Base-by-base conservation (phyloP, 2,888 invertebrate genomes). In the Drosophila falleni region DNA sequence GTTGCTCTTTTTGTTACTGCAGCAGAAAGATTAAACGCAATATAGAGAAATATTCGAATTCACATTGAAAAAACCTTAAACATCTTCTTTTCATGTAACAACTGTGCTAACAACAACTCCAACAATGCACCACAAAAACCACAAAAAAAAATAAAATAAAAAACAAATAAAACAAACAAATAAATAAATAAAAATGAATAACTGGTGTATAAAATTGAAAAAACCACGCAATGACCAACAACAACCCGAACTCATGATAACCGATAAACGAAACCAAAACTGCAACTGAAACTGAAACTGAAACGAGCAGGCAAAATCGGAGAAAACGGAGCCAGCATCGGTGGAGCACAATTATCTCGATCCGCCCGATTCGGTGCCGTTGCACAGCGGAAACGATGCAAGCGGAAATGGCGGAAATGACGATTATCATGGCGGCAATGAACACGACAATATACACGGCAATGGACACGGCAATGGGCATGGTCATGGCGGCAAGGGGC, bases 291-390 rank as follows among this genome's bases (percentile, higher is more conserved):
- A 23, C 23, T 23, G 23, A 23, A 58, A 73, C 55, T 58, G 53
- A 51, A 47, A 9, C 33, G 58, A 73, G 13, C 61, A 91, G 91
- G 82, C 85, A 74, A 91, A 90, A n/a, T n/a, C n/a, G 69, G 89
- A 91, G 79, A 92, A 91, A 90, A 87, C 89, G 56, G 90, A 90
- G 81, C 89, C 92, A 67, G 81, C 91, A 84, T 91, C 92, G 64
- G 88, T 92, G 76, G 92, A 93, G 79, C 91, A 92, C 86, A 93
- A 92, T 91, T 90, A 92, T 89, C 91, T 92, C 74, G 93, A 93
- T 80, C 90, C 90, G 66, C 92, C 92, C 74, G 92, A 92, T 89
- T 90, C 91, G 73, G 91, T 91, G 88, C 91, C 92, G 77, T 76
- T 92, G 78, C 91, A 92, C 87, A 91, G 90, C 90, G 91, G 92